Base-by-base conservation (phyloP, 2,888 invertebrate species). In the Aleiodes alternator region DNA sequence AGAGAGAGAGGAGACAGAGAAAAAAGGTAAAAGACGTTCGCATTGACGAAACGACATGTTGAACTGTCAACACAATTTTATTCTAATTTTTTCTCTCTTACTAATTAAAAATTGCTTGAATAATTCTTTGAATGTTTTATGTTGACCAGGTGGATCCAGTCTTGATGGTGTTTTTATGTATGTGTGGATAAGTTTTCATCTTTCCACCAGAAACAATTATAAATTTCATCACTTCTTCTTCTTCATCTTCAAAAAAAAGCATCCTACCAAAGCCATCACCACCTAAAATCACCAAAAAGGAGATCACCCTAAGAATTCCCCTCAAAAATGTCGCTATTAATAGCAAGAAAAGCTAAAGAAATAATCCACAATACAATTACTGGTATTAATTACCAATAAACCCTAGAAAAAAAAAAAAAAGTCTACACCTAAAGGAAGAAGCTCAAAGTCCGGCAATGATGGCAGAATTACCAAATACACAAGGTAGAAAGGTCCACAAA, bases 401-500 rank as follows among this genome's bases (percentile, higher is more conserved):
- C 2, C 23, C 23, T 34, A 55, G 64, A 73, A 31, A 31, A 31
- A 31, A 31, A 31, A 34, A 34, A 34, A 34, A 3, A 34, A 2
- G 1, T 2, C 23, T 23, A 23, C 23, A 23, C 23, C 23, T 2
- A 23, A 23, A 23, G 23, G 23, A 38, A 38, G 38, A 38, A 38
- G 38, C 38, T 8, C 3, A 38, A 8, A 38, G 43, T 9, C 38
- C 79, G 79, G 80, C 34, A 87, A 86, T 84, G 83, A 88, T 88
- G 87, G 87, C 87, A 82, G 88, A 87, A 81, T 87, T 84, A 23
- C 23, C 23, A 23, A 23, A 23, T 23, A 23, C 79, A 87, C 86
- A 84, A 85, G 85, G 84, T 23, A 23, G 23, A 23, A 87, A 87
- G 82, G 81, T 86, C 81, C 87, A 87, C 82, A 87, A 86, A 80